These are phyloP conservation scores for Lordiphosa clarofinis DNA, from an alignment of 1,140 invertebrate genomes.

Conservation along the genomic window DNA sequence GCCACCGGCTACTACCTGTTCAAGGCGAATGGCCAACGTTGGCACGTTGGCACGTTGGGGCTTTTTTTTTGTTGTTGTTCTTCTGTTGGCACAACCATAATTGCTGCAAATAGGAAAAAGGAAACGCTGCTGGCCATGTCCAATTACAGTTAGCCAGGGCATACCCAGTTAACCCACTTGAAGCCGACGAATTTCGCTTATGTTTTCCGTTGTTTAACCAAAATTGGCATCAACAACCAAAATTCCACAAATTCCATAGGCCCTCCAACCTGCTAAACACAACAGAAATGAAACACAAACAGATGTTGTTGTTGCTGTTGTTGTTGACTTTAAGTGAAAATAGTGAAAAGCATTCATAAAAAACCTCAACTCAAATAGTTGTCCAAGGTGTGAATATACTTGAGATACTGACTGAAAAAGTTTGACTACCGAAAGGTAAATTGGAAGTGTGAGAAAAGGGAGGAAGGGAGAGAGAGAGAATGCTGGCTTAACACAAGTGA, in stretches of 20 bases:
- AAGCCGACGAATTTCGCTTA: constrained; percentile 16
- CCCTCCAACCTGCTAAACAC: constrained; percentile 16
- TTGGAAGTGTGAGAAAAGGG: background rate
- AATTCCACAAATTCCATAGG: constrained; percentile 47
- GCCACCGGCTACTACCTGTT: constrained; percentile 12
- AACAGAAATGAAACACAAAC: constrained; percentile 1
- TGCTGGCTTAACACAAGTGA: no score
- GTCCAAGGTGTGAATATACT: constrained; percentile 16
- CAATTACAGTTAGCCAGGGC: constrained; percentile 6
- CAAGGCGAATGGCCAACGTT: constrained; percentile 12
- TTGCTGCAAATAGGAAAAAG: constrained; percentile 35
- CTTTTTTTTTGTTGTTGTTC: constrained; percentile 18
- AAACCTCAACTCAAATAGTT: constrained; percentile 10
- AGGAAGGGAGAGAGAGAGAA: no score
- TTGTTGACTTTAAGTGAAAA: constrained; percentile 48
- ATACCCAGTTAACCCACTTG: constrained; percentile 10
- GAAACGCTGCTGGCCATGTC: constrained; percentile 22
- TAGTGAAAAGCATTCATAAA: constrained; percentile 58
- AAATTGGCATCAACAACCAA: constrained; percentile 7
- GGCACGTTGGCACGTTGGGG: no score
- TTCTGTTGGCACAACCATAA: constrained; percentile 13
- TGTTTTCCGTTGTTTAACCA: constrained; percentile 15
- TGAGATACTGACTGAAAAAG: constrained; percentile 11
- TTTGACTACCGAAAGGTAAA: background rate
- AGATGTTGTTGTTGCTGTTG: no score